phyloP scores from a whole-genome alignment of 2,113 vertebrate genomes.

The Pithys albifrons region DNA sequence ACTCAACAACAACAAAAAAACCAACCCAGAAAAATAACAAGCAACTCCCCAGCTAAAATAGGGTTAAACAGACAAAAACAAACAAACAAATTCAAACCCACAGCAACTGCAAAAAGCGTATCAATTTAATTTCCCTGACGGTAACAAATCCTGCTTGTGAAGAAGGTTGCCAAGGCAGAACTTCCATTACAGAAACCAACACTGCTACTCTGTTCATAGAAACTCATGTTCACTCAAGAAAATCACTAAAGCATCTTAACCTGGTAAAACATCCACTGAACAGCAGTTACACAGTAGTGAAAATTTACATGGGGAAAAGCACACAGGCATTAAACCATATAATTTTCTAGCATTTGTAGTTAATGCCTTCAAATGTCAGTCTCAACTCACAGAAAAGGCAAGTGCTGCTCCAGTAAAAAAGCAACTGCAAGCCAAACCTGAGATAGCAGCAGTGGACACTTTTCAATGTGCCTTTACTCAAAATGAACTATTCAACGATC shows the following conservation, averaged over 20 bases:
- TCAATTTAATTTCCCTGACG: not conserved
- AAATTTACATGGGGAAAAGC: not conserved
- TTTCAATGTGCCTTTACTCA: not conserved
- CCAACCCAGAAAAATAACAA: not conserved
- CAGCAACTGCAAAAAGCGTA: not conserved
- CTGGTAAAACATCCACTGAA: not conserved
- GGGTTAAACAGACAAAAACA: not conserved
- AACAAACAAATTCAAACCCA: not conserved
- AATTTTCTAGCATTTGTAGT: not conserved
- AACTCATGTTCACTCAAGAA: not conserved
- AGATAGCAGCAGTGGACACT: not conserved
- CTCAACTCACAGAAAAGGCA: not conserved
- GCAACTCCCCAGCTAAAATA: fast-evolving
- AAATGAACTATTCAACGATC: not conserved
- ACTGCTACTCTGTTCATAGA: not conserved
- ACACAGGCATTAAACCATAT: not conserved
- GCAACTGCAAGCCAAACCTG: not conserved
- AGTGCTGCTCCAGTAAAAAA: not conserved
- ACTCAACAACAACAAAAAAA: not conserved
- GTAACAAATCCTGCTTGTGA: not conserved
- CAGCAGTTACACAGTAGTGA: not conserved
- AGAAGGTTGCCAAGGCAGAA: not conserved
- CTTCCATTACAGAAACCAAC: not conserved
- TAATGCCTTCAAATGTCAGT: not conserved
- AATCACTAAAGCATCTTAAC: not conserved